Percentiles rank a stretch among this genome's conserved stretches.
phyloP scores from a whole-genome alignment of 1,140 invertebrate species.

The Bombus picipes region DNA sequence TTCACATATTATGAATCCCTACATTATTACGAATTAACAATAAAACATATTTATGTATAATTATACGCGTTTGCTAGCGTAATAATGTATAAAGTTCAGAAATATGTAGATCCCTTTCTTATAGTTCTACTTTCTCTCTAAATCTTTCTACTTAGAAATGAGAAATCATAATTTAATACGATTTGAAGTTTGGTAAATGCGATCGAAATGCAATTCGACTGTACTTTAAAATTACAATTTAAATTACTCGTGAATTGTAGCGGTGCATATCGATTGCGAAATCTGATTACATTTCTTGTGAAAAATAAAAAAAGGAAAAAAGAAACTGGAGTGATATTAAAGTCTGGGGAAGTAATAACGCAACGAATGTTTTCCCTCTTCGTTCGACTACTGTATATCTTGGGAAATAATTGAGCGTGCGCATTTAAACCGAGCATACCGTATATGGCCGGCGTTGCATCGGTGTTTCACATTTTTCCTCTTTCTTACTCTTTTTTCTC shows the following conservation, averaged over 20 bases:
- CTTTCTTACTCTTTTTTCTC: neutral
- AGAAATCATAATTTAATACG: neutral
- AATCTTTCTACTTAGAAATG: neutral
- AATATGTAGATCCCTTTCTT: neutral
- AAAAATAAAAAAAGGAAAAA: neutral
- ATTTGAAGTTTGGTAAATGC: neutral
- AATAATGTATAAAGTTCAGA: too few species aligned
- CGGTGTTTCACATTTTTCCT: slow-evolving; percentile 31
- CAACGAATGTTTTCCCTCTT: neutral
- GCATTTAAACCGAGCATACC: slow-evolving; percentile 24
- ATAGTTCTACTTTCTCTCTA: too few species aligned
- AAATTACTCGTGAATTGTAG: neutral
- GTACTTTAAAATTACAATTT: neutral
- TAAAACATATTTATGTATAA: too few species aligned
- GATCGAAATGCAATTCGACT: neutral
- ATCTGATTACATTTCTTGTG: slow-evolving; percentile 15
- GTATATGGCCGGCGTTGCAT: slow-evolving; percentile 10
- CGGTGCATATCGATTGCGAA: neutral
- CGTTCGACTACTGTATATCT: neutral
- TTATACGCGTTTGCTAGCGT: too few species aligned
- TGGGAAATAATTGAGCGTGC: slow-evolving; percentile 45
- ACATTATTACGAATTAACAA: too few species aligned
- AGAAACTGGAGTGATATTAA: slow-evolving; percentile 1
- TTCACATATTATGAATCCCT: too few species aligned
- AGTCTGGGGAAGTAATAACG: neutral